Base-by-base conservation (phyloP, 2,113 vertebrate species). In the Caranx melampygus region DNA sequence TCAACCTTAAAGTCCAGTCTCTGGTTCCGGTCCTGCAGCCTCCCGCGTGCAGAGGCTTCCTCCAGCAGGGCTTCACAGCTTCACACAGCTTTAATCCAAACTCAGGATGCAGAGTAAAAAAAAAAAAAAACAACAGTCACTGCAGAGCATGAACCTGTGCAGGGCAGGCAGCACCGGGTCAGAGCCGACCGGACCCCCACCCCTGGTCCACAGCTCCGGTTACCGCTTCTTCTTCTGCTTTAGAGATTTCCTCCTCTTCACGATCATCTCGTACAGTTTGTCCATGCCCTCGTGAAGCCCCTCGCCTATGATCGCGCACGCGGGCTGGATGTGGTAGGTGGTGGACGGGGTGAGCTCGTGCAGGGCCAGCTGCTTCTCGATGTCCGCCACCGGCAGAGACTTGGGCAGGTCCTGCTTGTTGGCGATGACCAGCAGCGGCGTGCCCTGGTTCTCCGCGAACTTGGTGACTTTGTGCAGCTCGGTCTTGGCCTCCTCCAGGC, bases 381-480 rank as follows among this genome's bases (percentile, higher is more conserved):
- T 97, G 85, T 98, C 98, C 0, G 95, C 95, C 90, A 98, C 97
- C 0, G 97, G 94, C 63, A 99, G 94, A 2, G 97, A 98, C 31
- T 94, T 96, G 87, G 97, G 98, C 87, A 99, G 95, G 92, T 99
- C 98, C 94, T 99, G 98, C 91, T 99, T 99, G 94, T 99, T 99
- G 90, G 97, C 98, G 76, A 99, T 99, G 84, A 99, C 97, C 89
- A 99, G 94, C 84, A 99, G 92, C 16, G 98, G 98, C 0, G 97
- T 98, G 52, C 98, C 98, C 81, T 98, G 97, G 94, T 98, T 98
- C 94, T 99, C 98, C 0, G 97, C 96, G 58, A 98, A 98, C 92
- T 98, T 98, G 86, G 97, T 98, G 90, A 98, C 97, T 92, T 98
- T 99, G 93, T 99, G 98, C 82, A 99, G 95, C 70, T 99, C 98